Evolutionary conservation across 2,113 vertebrate genomes (phyloP), one percentile per base, ranked within the genome.

Genomic region (Crotalus tigris): DNA sequence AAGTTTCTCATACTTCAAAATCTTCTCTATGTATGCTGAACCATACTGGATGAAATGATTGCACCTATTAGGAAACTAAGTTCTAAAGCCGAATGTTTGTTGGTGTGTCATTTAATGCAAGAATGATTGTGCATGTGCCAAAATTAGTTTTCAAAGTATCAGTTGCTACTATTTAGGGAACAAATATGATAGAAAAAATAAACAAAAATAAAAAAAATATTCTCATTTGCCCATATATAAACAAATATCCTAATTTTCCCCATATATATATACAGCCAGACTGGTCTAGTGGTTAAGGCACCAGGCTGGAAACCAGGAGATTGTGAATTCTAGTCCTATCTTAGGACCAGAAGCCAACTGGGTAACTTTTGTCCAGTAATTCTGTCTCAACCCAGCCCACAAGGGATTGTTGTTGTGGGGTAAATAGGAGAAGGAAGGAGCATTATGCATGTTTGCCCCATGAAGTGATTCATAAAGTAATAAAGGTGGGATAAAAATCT

Each of bases 131-230:
- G 89, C 7, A 55, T 2, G 0, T 2, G 4, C 49, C 1, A 87
- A 7, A 61, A 93, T 88, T 15, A 91, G 10, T 4, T 89, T 89
- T 55, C n/a, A 89, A 88, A 61, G 55, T 33, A 39, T 57, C 21
- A 61, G 57, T 54, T 87, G 44, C 13, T 24, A 91, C 6, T 87
- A 54, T 44, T 58, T 91, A 88, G 12, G 29, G 23, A 64, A 55
- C 24, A 54, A 33, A 53, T 26, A 21, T 39, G 69, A 81, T 5
- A 21, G 10, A 10, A 13, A 39, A 23, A 64, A 64, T 9, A 58
- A 10, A 58, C 11, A 0, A 39, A 39, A 39, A 39, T 39, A 39
- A 39, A 39, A 39, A 39, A 39, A 39, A 39, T 0, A 0, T 92
- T 58, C 91, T 9, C 81, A 12, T 9, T 4, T 0, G 11, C 17